Evolutionary conservation across 1,140 invertebrate species (phyloP), one percentile per base, ranked within the genome.

Genomic region (Diorhabda sublineata): DNA sequence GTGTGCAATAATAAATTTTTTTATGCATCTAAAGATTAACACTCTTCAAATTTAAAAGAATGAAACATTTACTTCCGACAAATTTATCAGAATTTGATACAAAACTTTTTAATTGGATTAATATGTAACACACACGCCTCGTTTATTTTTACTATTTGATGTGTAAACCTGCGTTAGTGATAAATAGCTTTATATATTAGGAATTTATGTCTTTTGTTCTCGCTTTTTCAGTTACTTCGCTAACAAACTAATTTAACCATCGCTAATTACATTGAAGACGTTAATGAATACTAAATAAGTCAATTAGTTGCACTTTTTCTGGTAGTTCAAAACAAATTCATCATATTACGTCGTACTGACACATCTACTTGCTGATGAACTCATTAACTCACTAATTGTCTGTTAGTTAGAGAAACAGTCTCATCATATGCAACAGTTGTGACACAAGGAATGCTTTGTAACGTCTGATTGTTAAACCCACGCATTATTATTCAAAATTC

Each of bases 331-430:
- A 64, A 64, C 47, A 52, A 56, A 64, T 64, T 45, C 47, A 64
- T 64, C 63, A 64, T 64, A 64, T n/a, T 52, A 45, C n/a, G 47
- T 52, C 2, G 47, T n/a, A 6, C 47, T n/a, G 47, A 45, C 45
- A 56, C 63, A 11, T 52, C 47, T 26, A 64, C n/a, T 45, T 41
- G 5, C 45, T 64, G 63, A 64, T 64, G 63, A 56, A 64, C 63
- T 64, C 63, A 64, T 64, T 64, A 64, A 64, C 63, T 64, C 63
- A 57, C 63, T 64, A 56, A 64, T 64, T 64, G 63, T 64, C 63
- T 64, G 63, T 6, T 56, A n/a, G 63, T 8, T 26, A 42, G 47
- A 3, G 6, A n/a, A n/a, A 52, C 6, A 52, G 47, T 8, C n/a
- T 8, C 47, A 8, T 52, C n/a, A 6, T 52, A 8, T 52, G 47